Base-by-base conservation (phyloP, 1,140 invertebrate genomes). In the Wasmannia auropunctata region DNA sequence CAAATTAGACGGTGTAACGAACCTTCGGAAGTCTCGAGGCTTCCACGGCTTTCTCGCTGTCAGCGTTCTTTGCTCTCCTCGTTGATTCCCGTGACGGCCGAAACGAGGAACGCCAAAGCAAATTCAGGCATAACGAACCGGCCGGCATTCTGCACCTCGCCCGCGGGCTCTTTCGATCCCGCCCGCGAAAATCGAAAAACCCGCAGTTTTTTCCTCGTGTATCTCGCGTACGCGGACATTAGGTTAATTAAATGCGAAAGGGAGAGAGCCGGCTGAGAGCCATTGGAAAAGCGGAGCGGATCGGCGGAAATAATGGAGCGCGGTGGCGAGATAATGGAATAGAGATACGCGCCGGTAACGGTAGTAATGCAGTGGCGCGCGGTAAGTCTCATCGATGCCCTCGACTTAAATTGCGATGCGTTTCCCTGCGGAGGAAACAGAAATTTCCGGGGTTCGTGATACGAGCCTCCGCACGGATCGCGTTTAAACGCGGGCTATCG, bases 51-150 rank as follows among this genome's bases (percentile, higher is more conserved):
- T 65, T n/a, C 43, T 54, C 46, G 31, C 22, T 19, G 7, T 25
- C 37, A 19, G 51, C 0, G 10, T 65, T 49, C 49, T 56, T 37
- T 22, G 46, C 8, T 54, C 62, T 40, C 22, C 40, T 80, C n/a
- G n/a, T n/a, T 69, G 34, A 80, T 80, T 56, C 19, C 14, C 34
- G 34, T 14, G 77, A 34, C n/a, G 37, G 25, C 10, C 46, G 19
- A 74, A 56, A 56, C 37, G 62, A 46, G 51, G 37, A 74, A 72
- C 51, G 51, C 28, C n/a, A 83, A 46, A 72, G 67, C n/a, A 83
- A 83, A 83, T 83, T 83, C 67, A 22, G 37, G 14, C 28, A 58
- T 83, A 72, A 83, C 65, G 67, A 80, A 49, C 62, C 43, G 3
- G n/a, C 77, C n/a, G 46, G 37, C n/a, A n/a, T n/a, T 10, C 19